Evolutionary conservation across 2,113 vertebrate species (phyloP).

Genomic region (Poeciliopsis occidentalis): DNA sequence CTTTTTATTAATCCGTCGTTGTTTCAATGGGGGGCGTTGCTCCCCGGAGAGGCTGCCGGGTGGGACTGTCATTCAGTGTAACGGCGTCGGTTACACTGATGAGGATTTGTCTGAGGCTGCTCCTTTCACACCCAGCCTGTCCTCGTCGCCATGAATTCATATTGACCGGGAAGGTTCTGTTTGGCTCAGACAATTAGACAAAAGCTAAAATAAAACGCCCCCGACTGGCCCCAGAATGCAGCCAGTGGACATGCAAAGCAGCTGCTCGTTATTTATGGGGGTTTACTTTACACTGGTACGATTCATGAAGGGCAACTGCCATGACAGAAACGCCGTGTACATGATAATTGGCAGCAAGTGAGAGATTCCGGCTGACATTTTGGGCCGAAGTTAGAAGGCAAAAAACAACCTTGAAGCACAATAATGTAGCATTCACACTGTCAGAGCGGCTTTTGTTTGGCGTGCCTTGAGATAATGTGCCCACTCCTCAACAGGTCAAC

Average conservation of each 20-base stretch:
- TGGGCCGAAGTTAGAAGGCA: background rate
- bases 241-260: slow-evolving; percentile 68
- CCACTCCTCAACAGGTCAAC: slow-evolving; percentile 88
- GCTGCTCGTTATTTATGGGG: slow-evolving; percentile 63
- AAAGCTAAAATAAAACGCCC: slow-evolving; percentile 53
- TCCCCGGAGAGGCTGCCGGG: slow-evolving; percentile 79
- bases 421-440: slow-evolving; percentile 18
- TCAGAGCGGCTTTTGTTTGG: slow-evolving; percentile 49
- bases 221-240: slow-evolving; percentile 53
- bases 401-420: background rate
- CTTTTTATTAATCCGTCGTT: slow-evolving; percentile 78
- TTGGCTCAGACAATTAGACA: slow-evolving; percentile 75
- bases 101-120: slow-evolving; percentile 79
- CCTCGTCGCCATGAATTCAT: slow-evolving; percentile 75
- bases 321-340: slow-evolving; percentile 6
- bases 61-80: slow-evolving; percentile 80
- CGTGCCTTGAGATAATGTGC: slow-evolving; percentile 54
- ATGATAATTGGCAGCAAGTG: slow-evolving; percentile 3
- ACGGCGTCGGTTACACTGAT: slow-evolving; percentile 82
- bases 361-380: slow-evolving; percentile 26
- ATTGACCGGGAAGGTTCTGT: slow-evolving; percentile 68
- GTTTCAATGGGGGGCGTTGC: slow-evolving; percentile 81
- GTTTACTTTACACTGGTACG: slow-evolving; percentile 29
- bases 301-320: slow-evolving; percentile 7
- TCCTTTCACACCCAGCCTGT: slow-evolving; percentile 76